phyloP scores from a whole-genome alignment of 2,113 vertebrate species.

The Notechis scutatus region DNA sequence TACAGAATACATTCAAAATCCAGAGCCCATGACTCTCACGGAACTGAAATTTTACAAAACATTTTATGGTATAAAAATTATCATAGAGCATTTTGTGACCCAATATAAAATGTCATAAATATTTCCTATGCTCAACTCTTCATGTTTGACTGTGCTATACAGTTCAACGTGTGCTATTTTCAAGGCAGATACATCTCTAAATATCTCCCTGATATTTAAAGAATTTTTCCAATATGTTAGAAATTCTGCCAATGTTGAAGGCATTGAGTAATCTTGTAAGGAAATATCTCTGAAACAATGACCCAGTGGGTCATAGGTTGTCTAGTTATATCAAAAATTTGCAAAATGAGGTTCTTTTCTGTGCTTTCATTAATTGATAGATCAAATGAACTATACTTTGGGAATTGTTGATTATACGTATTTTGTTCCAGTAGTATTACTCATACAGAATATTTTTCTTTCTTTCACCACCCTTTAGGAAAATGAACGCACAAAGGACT shows the following conservation, averaged over 20 bases:
- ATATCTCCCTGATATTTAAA: neutral
- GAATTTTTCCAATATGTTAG: neutral
- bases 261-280: neutral
- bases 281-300: neutral
- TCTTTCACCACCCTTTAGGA: constrained; percentile 70
- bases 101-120: neutral
- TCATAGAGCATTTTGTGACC: neutral
- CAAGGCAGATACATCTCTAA: neutral
- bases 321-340: neutral
- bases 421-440: neutral
- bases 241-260: neutral
- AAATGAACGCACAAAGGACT: constrained; percentile 98
- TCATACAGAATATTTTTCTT: neutral
- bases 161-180: neutral
- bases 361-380: neutral
- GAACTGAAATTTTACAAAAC: neutral
- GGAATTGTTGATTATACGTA: neutral
- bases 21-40: neutral
- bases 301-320: neutral
- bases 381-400: neutral
- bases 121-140: neutral
- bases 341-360: neutral
- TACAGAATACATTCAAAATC: neutral
- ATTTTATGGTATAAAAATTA: neutral
- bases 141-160: neutral